Conservation (phyloP, 2,113 vertebrate species). For the Sterrhoptilus dennistouni region DNA sequence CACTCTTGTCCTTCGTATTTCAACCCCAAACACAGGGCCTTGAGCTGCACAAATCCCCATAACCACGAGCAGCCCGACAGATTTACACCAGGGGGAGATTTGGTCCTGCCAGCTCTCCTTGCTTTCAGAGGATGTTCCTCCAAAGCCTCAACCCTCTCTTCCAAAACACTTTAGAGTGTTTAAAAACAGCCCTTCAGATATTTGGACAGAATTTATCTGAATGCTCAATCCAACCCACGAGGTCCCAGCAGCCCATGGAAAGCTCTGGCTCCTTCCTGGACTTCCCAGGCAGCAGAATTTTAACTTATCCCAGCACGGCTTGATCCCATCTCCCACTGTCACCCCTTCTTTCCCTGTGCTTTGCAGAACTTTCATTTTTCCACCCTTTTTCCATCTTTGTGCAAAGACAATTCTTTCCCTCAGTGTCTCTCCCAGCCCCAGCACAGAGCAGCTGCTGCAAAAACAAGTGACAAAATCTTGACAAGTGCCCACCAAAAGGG, state of each 20-base stretch:
- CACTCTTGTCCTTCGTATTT: background rate
- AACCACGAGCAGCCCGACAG: rapidly evolving
- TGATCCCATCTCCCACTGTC: background rate
- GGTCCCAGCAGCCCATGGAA: background rate
- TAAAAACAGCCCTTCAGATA: background rate
- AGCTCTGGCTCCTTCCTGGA: background rate
- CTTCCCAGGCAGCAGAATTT: background rate
- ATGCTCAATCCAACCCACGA: background rate
- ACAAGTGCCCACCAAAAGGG: background rate
- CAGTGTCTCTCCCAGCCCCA: background rate
- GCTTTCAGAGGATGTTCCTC: background rate
- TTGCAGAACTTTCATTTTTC: background rate
- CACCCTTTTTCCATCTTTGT: background rate
- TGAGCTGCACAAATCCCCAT: background rate
- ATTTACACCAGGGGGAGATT: background rate
- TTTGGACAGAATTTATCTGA: background rate
- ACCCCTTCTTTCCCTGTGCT: background rate
- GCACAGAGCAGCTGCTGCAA: background rate
- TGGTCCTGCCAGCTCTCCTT: background rate
- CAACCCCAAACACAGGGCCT: background rate
- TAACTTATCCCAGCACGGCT: background rate
- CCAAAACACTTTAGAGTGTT: background rate
- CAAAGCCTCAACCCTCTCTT: background rate
- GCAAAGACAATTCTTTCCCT: background rate
- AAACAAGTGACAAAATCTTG: background rate